Evolutionary conservation across 1,140 invertebrate genomes (phyloP).

Genomic region (Lordiphosa collinella): DNA sequence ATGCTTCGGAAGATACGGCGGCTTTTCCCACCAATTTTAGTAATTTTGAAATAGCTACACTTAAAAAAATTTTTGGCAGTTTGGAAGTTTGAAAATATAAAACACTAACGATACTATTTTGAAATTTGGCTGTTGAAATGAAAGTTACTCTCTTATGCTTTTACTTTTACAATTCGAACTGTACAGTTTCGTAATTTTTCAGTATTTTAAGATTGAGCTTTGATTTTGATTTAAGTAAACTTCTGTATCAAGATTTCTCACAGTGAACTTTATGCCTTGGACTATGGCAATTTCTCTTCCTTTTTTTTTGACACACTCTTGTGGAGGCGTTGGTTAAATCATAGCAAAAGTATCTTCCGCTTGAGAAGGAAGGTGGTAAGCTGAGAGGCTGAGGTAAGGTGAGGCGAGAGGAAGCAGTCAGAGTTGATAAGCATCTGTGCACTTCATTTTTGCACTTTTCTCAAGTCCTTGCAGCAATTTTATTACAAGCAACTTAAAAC

Average conservation of each 20-base stretch:
- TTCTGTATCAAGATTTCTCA: not conserved
- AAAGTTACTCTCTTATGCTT: too few species aligned
- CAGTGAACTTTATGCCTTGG: constrained; percentile 12
- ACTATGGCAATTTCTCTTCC: constrained; percentile 24
- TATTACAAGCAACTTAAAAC: constrained; percentile 73
- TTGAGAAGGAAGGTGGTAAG: constrained; percentile 4
- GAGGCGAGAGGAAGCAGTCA: not conserved
- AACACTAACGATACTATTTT: too few species aligned
- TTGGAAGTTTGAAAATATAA: too few species aligned
- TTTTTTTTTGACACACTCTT: constrained; percentile 29
- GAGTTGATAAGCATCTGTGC: constrained; percentile 70
- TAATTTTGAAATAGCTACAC: too few species aligned
- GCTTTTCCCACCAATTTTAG: too few species aligned
- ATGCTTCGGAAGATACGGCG: too few species aligned
- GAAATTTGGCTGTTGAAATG: too few species aligned
- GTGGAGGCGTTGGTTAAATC: constrained; percentile 51
- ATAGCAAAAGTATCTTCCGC: constrained; percentile 49
- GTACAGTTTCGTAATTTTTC: too few species aligned
- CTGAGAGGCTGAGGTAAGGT: not conserved
- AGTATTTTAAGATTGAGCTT: too few species aligned
- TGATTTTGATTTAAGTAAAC: too few species aligned
- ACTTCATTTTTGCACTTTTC: constrained; percentile 75
- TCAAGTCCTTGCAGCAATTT: constrained; percentile 59
- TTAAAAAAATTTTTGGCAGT: too few species aligned
- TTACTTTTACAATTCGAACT: too few species aligned